Base-by-base conservation (phyloP, 2,888 invertebrate genomes). In the Limnephilus marmoratus region DNA sequence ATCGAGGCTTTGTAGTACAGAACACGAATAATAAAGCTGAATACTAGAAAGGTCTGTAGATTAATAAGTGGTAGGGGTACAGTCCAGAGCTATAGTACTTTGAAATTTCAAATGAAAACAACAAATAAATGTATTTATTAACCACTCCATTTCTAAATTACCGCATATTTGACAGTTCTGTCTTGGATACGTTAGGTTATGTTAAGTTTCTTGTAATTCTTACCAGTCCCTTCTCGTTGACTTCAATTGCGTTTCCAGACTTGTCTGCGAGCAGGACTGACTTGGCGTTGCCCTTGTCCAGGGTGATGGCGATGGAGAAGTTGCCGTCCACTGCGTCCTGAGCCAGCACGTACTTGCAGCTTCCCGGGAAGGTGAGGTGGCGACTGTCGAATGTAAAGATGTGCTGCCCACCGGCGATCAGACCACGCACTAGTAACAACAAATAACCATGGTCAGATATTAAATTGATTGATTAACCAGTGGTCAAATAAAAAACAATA, bases 371-470 rank as follows among this genome's bases (percentile, higher is more conserved):
- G 12, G 97, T 97, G 94, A 97, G 96, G 94, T 98, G 98, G 94
- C 97, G 97, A 0, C 98, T 98, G 95, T 99, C 99, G 95, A 99
- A 99, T 0, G 98, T 98, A 95, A 98, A 98, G 95, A 98, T 97
- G 95, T 98, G 98, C 94, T 98, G 97, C 1, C 98, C 98, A 94
- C 98, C 98, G 18, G 97, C 96, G 5, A 99, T 37, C 85, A 90
- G n/a, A 53, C 85, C 92, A 29, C 85, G 85, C 31, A 91, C 92
- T 92, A 37, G 85, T 29, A 12, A 12, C 34, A 11, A 31, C 12
- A 5, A 31, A 82, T 7, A 7, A 24, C 5, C 68, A 24, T 9
- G 24, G n/a, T 68, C 2, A 68, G n/a, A 68, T 18, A 68, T 24
- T 68, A 68, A 18, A 18, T 24, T 68, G 24, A 5, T 0, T 68